phyloP scores from a whole-genome alignment of 1,140 invertebrate genomes.

The Anoplophora glabripennis region DNA sequence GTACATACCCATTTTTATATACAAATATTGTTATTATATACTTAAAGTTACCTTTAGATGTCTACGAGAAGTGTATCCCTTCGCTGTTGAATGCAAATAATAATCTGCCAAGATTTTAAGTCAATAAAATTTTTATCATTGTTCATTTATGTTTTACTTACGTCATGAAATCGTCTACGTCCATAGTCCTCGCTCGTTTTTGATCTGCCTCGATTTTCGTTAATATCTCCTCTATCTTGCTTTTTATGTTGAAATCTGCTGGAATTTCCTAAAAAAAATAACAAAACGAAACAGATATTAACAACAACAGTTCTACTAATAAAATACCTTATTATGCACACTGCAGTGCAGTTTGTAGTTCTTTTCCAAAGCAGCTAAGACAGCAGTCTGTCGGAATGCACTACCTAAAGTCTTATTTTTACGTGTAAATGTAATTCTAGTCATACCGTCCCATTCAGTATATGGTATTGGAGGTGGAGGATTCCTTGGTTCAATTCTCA shows the following conservation, averaged over 20 bases:
- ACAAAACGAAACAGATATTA: background rate
- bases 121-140: constrained; percentile 23
- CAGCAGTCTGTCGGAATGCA: constrained; percentile 75
- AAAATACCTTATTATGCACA: constrained; percentile 74
- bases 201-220: constrained; percentile 63
- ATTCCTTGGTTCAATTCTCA: constrained; percentile 94
- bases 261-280: constrained; percentile 67
- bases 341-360: constrained; percentile 91
- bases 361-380: constrained; percentile 81
- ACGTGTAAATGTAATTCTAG: constrained; percentile 89
- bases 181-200: constrained; percentile 89
- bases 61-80: constrained; percentile 81
- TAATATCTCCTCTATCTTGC: constrained; percentile 76
- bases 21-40: background rate
- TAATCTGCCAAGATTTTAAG: constrained; percentile 58
- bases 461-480: constrained; percentile 96
- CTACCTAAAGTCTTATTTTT: constrained; percentile 88
- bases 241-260: constrained; percentile 82
- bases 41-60: background rate
- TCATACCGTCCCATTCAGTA: constrained; percentile 96
- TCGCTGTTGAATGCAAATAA: constrained; percentile 84
- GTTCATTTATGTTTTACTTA: constrained; percentile 45
- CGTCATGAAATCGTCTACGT: constrained; percentile 94
- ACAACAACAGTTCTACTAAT: background rate
- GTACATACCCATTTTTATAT: constrained; percentile 6